Evolutionary conservation across 2,888 invertebrate genomes (phyloP).

Genomic region (Pardosa pseudoannulata): DNA sequence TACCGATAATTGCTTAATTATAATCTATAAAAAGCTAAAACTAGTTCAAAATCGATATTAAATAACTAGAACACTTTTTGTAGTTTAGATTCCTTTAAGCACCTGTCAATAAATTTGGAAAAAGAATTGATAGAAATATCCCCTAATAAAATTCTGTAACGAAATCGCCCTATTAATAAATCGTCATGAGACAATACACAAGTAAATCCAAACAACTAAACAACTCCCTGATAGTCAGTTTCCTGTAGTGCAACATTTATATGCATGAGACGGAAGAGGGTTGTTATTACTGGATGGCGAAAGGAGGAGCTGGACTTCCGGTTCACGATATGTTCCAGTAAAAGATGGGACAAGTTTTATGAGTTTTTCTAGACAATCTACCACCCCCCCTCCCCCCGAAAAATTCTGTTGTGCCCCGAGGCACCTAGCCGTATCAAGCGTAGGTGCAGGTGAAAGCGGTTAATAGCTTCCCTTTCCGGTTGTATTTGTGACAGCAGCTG

Average conservation of each 20-base stretch:
- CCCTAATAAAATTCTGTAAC: too few relatives aligned
- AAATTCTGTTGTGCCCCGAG: constrained; percentile 33
- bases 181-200: not conserved
- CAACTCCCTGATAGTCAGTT: constrained; percentile 30
- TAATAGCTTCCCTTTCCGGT: constrained; percentile 64
- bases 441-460: constrained; percentile 52
- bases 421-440: constrained; percentile 28
- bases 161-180: not conserved
- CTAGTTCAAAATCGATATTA: too few relatives aligned
- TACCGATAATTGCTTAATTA: too few relatives aligned
- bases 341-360: not conserved
- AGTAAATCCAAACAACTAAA: constrained; percentile 8
- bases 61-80: too few relatives aligned
- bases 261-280: constrained; percentile 34
- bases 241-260: constrained; percentile 32
- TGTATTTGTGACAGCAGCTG: constrained; percentile 34
- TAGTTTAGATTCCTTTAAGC: too few relatives aligned
- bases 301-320: constrained; percentile 24
- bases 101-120: too few relatives aligned
- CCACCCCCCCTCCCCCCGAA: not conserved
- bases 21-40: too few relatives aligned
- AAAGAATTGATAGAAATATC: too few relatives aligned
- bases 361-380: not conserved
- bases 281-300: constrained; percentile 29
- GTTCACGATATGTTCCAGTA: constrained; percentile 17